Evolutionary conservation across 2,888 invertebrate genomes (phyloP), one percentile per base, ranked within the genome.

Genomic region (Drosophila vallismaia): DNA sequence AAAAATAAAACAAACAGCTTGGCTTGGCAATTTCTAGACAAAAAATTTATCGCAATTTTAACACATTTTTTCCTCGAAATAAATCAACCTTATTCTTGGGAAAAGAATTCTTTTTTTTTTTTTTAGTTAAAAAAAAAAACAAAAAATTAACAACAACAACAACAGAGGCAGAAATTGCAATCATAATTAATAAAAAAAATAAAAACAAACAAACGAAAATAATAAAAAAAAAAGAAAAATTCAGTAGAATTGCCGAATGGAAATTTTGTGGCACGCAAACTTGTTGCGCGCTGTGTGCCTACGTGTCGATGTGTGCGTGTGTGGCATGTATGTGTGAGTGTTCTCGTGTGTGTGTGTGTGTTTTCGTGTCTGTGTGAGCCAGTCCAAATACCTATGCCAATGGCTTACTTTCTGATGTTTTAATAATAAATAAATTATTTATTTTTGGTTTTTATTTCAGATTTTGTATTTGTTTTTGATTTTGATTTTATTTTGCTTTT

Each of bases 191-290:
- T 7, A 60, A 60, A 56, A 60, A 45, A 60, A 60, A 60, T 44
- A 59, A 46, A 55, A 55, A 40, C 40, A 46, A 28, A 60, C 46
- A 56, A 44, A 44, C 31, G 46, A 19, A 31, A 46, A 19, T 33
- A 53, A 53, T 42, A 53, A 54, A 55, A 55, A 9, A 38, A 44
- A 19, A 44, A 4, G 24, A 33, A 26, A 52, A 52, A 10, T 36
- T 29, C 19, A 46, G 45, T 26, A 44, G 44, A 59, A 54, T 46
- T 69, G 69, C 60, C 54, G 62, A 68, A 75, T 85, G 81, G 75
- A 85, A 82, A 82, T 81, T 72, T 81, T 85, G 81, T 80, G 75
- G 81, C 76, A 66, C 81, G 76, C 79, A 84, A 81, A 81, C 81
- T 82, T 82, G 85, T 82, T 82, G 81, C 79, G 62, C 58, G 56